Conservation (phyloP, 1,140 invertebrate species). For the Andrena cerasifolii region DNA sequence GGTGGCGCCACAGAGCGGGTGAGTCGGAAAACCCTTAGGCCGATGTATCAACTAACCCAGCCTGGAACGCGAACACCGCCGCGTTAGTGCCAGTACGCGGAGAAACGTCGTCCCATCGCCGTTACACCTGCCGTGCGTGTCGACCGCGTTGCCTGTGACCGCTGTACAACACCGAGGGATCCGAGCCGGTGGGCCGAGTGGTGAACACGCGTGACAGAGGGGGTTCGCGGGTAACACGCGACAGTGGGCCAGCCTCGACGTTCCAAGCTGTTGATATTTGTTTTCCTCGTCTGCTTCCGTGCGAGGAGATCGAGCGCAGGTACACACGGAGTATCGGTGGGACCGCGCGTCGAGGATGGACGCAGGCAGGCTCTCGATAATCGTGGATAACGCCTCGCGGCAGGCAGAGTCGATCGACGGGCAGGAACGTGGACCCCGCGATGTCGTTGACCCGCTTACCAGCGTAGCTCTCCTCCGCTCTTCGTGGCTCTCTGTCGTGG, state of each 20-base stretch:
- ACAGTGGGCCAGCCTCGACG: slow-evolving; percentile 13
- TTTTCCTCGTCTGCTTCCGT: slow-evolving; percentile 48
- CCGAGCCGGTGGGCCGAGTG: not conserved
- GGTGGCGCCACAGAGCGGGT: slow-evolving; percentile 72
- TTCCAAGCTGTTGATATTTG: slow-evolving; percentile 54
- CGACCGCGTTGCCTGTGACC: slow-evolving; percentile 1
- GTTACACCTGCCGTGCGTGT: slow-evolving; percentile 22
- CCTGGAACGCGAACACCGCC: slow-evolving; percentile 41
- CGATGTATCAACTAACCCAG: slow-evolving; percentile 62
- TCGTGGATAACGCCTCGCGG: slow-evolving; percentile 34
- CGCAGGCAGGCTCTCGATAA: slow-evolving; percentile 13
- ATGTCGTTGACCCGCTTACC: slow-evolving; percentile 64
- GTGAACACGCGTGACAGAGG: slow-evolving; percentile 23
- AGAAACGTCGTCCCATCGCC: slow-evolving; percentile 45
- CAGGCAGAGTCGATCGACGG: slow-evolving; percentile 47
- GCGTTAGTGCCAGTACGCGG: slow-evolving; percentile 59
- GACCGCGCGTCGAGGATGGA: not conserved
- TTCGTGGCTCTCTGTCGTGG: not conserved
- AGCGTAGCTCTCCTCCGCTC: slow-evolving; percentile 41
- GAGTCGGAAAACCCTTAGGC: slow-evolving; percentile 59
- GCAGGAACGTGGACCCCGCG: slow-evolving; percentile 51
- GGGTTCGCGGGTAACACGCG: slow-evolving; percentile 7
- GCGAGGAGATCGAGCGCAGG: slow-evolving; percentile 41
- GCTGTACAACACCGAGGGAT: too few species aligned
- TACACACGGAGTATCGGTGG: not conserved